Evolutionary conservation across 1,140 invertebrate species (phyloP).

Genomic region (Xylocopa sonorina): DNA sequence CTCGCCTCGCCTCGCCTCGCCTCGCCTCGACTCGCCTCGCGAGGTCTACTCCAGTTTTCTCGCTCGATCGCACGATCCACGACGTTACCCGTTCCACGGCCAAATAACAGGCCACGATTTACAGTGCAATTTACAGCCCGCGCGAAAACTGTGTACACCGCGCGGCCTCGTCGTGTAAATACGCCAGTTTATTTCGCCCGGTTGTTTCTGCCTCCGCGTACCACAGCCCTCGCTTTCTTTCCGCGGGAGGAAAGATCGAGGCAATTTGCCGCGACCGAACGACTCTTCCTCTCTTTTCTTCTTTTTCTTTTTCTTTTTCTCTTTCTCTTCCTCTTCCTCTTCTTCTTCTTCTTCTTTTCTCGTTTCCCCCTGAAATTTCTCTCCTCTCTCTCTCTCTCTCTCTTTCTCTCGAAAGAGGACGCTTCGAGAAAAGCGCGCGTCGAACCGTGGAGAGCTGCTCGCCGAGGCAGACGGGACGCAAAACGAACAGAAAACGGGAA

Average conservation of each 20-base stretch:
- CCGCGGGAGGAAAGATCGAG: not conserved
- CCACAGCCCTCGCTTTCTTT: not conserved
- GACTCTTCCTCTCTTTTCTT: too few relatives aligned
- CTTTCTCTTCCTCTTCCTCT: too few relatives aligned
- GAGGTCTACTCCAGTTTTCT: slow-evolving; percentile 33
- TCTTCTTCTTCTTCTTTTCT: too few relatives aligned
- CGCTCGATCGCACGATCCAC: slow-evolving; percentile 37
- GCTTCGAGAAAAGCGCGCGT: too few relatives aligned
- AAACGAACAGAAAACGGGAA: not conserved
- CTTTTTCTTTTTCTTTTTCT: too few relatives aligned
- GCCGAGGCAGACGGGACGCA: not conserved
- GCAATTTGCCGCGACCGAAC: too few relatives aligned
- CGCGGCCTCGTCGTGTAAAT: slow-evolving; percentile 59
- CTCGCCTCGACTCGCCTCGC: slow-evolving; percentile 37
- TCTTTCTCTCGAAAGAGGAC: too few relatives aligned
- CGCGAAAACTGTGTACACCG: slow-evolving; percentile 45
- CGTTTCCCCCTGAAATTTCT: too few relatives aligned
- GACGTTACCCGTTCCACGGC: not conserved
- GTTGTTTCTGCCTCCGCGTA: not conserved
- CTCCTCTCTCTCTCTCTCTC: too few relatives aligned
- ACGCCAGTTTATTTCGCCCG: slow-evolving; percentile 63
- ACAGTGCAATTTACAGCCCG: slow-evolving; percentile 64
- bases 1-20: slow-evolving; percentile 43
- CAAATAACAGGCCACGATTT: slow-evolving; percentile 66
- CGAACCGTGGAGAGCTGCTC: too few relatives aligned